phyloP scores from a whole-genome alignment of 1,140 invertebrate genomes.

The Gryon sp. region DNA sequence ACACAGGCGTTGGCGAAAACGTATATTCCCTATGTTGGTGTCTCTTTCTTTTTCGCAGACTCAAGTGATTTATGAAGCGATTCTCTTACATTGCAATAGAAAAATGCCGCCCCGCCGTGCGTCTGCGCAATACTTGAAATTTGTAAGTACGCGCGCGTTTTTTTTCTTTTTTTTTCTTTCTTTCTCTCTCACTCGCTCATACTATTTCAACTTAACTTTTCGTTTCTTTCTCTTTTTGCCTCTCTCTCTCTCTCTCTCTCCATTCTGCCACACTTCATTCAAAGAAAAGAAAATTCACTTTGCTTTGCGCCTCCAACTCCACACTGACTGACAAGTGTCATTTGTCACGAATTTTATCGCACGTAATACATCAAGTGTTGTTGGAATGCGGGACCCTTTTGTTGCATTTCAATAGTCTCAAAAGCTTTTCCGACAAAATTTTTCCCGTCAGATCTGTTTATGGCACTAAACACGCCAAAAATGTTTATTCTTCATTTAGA shows the following conservation, averaged over 20 bases:
- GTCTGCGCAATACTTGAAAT: conserved; percentile 18
- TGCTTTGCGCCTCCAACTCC: not conserved
- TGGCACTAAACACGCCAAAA: no score
- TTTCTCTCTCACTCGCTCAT: no score
- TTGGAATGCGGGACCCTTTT: conserved; percentile 31
- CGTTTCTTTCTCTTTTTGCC: no score
- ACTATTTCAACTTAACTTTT: no score
- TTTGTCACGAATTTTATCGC: conserved; percentile 50
- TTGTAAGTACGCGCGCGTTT: conserved; percentile 20
- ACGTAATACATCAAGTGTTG: conserved; percentile 31
- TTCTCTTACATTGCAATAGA: conserved; percentile 37
- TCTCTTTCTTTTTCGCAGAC: conserved; percentile 48
- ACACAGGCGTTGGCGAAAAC: conserved; percentile 61
- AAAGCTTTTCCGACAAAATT: not conserved
- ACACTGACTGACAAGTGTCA: conserved; percentile 38
- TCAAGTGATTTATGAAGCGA: conserved; percentile 56
- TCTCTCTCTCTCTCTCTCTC: no score
- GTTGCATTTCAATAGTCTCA: not conserved
- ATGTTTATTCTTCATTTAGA: no score
- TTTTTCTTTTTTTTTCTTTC: no score
- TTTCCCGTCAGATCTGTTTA: no score
- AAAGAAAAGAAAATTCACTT: conserved; percentile 21
- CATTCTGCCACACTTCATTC: not conserved
- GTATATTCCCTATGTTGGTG: conserved; percentile 27
- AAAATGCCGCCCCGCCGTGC: conserved; percentile 33